phyloP scores from a whole-genome alignment of 2,113 vertebrate species.

The Alectura lathami region DNA sequence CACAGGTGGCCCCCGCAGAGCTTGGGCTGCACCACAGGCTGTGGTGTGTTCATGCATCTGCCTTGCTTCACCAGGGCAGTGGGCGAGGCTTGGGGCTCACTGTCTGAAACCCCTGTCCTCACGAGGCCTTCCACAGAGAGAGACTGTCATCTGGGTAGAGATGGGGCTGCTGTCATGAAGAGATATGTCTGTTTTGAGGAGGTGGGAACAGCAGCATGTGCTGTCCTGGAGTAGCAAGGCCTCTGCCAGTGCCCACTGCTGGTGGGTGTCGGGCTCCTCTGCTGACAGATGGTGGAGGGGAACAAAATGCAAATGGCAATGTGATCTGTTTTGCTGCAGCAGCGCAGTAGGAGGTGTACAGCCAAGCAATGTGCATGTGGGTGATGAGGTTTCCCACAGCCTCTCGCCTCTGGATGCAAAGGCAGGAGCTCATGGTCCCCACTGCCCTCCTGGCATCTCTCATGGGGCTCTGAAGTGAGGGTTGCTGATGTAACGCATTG shows the following conservation, averaged over 20 bases:
- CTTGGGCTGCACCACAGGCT: not conserved
- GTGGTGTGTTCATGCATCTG: not conserved
- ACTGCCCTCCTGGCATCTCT: not conserved
- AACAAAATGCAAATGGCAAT: not conserved
- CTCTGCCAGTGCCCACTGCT: not conserved
- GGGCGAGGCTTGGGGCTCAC: not conserved
- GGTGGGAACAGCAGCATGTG: not conserved
- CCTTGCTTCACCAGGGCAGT: not conserved
- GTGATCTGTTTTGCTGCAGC: not conserved
- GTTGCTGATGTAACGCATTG: not conserved
- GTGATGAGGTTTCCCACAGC: not conserved
- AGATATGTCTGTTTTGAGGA: not conserved
- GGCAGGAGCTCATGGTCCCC: not conserved
- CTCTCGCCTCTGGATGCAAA: not conserved
- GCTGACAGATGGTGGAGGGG: not conserved
- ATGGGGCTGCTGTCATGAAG: not conserved
- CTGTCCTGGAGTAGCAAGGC: not conserved
- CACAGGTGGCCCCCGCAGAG: not conserved
- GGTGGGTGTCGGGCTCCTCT: not conserved
- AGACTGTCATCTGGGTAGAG: not conserved
- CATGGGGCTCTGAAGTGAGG: not conserved
- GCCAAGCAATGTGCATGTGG: fast-evolving
- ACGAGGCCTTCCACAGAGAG: not conserved
- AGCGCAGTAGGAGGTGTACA: not conserved
- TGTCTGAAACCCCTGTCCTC: too few relatives aligned